These are phyloP conservation scores for Ypsolopha sequella DNA, from an alignment of 2,888 invertebrate genomes.

Conservation along the genomic window DNA sequence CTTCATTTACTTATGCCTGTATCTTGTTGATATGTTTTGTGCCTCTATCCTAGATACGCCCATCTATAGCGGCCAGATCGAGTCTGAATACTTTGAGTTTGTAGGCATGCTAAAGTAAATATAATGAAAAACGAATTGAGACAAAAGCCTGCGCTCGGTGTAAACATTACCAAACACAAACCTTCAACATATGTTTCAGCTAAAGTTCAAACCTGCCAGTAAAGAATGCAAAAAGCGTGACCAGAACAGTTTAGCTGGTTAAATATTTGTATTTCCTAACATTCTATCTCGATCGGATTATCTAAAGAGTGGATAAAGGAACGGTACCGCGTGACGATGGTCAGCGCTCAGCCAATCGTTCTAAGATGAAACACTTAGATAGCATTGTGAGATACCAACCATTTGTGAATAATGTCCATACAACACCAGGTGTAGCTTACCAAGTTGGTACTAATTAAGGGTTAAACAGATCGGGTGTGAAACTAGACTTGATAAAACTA, in stretches of 20 bases:
- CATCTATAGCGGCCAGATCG: too few species aligned
- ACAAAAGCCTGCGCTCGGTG: too few species aligned
- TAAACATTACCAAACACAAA: too few species aligned
- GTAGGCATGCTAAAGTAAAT: too few species aligned
- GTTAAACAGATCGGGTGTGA: neutral
- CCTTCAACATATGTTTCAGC: neutral
- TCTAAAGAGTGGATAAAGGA: constrained; percentile 6
- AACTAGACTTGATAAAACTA: neutral
- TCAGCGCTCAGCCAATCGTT: constrained; percentile 7
- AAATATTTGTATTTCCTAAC: constrained; percentile 13
- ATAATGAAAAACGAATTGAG: too few species aligned
- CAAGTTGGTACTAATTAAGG: neutral
- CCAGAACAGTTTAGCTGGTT: constrained; percentile 4
- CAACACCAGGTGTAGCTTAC: neutral
- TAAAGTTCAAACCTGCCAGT: neutral
- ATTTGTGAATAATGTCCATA: constrained; percentile 11
- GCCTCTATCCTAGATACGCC: too few species aligned
- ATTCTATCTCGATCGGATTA: constrained; percentile 12
- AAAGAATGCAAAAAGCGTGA: neutral
- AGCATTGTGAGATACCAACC: constrained; percentile 20
- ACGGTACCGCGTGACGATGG: neutral
- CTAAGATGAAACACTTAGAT: constrained; percentile 27
- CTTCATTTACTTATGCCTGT: too few species aligned
- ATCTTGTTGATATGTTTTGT: too few species aligned
- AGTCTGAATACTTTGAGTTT: too few species aligned